Evolutionary conservation across 2,113 vertebrate genomes (phyloP).

Genomic region (human): GRCh38 chr5:2347501-2348000

Average conservation of each 20-base stretch:
- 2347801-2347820: neutral
- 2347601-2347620: neutral
- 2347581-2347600: neutral
- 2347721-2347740: no score
- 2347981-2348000: neutral
- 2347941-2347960: neutral
- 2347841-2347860: neutral
- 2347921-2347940: neutral
- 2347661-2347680: neutral
- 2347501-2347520: neutral
- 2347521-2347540: neutral
- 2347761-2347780: neutral
- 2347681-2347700: neutral
- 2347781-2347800: no score
- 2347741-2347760: no score
- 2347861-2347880: neutral
- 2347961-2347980: neutral
- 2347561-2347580: neutral
- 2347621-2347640: neutral
- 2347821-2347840: neutral
- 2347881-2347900: neutral
- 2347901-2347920: neutral
- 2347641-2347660: neutral
- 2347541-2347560: accelerated
- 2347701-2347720: neutral